phyloP scores from a whole-genome alignment of 2,113 vertebrate genomes.

The Neomonachus schauinslandi region DNA sequence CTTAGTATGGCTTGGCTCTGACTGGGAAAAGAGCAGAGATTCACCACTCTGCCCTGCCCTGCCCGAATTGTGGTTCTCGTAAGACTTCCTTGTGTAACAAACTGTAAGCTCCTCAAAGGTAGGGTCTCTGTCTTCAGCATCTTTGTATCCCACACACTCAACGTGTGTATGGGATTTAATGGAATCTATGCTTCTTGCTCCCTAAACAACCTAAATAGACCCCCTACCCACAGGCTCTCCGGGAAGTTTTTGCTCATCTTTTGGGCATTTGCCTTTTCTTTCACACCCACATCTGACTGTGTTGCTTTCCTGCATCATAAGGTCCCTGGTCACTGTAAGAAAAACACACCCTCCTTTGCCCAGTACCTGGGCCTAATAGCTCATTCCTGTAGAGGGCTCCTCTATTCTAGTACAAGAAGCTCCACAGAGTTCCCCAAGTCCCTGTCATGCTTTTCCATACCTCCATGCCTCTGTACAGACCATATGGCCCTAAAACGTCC shows the following conservation, averaged over 20 bases:
- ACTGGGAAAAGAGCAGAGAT: background rate
- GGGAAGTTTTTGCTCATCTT: background rate
- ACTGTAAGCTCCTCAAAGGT: background rate
- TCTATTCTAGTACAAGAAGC: too few species aligned
- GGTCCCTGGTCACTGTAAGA: background rate
- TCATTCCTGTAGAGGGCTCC: background rate
- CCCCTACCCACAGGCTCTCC: background rate
- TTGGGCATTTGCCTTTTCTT: background rate
- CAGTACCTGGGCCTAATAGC: background rate
- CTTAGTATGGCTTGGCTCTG: background rate
- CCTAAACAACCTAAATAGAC: background rate
- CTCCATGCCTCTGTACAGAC: background rate
- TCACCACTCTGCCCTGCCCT: background rate
- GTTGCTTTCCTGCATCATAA: background rate
- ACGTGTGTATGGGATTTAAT: background rate
- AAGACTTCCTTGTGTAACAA: background rate
- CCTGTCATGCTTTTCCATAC: background rate
- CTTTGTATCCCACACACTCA: background rate
- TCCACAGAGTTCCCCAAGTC: background rate
- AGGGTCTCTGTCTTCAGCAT: background rate
- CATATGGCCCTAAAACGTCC: background rate
- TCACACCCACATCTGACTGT: background rate
- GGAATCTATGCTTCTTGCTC: background rate
- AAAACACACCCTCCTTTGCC: background rate
- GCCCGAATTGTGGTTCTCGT: background rate